Percentiles rank a stretch among this genome's conserved stretches.
phyloP scores from a whole-genome alignment of 2,797 vertebrate genomes.

The Liparis tanakae region DNA sequence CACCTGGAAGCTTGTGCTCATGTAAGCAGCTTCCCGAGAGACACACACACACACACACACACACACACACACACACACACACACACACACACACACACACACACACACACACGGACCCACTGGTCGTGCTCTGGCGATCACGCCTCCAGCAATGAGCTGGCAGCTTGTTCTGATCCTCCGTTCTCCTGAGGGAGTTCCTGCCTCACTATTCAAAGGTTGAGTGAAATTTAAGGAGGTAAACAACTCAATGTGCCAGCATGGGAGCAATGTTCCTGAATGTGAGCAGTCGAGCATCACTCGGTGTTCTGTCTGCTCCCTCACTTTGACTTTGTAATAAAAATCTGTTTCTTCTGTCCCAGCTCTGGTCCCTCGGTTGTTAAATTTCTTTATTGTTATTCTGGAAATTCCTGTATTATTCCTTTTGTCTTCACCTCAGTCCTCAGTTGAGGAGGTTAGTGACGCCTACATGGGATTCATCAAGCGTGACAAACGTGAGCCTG shows the following conservation, averaged over 20 bases:
- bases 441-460: slow-evolving; percentile 47
- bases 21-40: neutral
- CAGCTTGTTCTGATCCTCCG: slow-evolving; percentile 51
- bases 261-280: slow-evolving; percentile 34
- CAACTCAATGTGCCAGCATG: slow-evolving; percentile 43
- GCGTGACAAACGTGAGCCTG: slow-evolving; percentile 32
- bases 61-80: neutral
- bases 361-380: slow-evolving; percentile 46
- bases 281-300: slow-evolving; percentile 25
- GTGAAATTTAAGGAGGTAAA: slow-evolving; percentile 56
- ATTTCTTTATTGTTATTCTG: slow-evolving; percentile 39
- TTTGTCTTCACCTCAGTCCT: slow-evolving; percentile 43
- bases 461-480: slow-evolving; percentile 47
- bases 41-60: neutral
- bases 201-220: slow-evolving; percentile 52
- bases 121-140: slow-evolving; percentile 28
- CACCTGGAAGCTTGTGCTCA: slow-evolving; percentile 22
- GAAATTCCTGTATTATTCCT: slow-evolving; percentile 27
- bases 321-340: slow-evolving; percentile 53
- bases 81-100: neutral
- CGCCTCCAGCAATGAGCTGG: slow-evolving; percentile 53
- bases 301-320: slow-evolving; percentile 16
- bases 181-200: slow-evolving; percentile 46
- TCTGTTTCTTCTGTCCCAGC: slow-evolving; percentile 32
- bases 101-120: slow-evolving; percentile 1